Percentiles rank a stretch among this genome's conserved stretches.
Conservation (phyloP, 2,888 invertebrate species). For the Oscheius sp. region DNA sequence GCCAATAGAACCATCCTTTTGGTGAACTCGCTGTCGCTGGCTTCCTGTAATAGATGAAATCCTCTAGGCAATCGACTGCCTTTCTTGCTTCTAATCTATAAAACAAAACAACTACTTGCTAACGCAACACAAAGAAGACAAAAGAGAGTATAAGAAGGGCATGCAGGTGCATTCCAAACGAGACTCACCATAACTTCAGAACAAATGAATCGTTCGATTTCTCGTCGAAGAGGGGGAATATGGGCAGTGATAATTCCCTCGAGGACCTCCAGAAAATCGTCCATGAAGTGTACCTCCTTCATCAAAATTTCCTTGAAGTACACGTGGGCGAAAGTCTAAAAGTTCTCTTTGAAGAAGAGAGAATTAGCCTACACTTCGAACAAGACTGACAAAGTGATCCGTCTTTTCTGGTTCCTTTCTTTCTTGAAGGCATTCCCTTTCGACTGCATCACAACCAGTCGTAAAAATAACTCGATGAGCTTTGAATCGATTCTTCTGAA, state of each 20-base stretch:
- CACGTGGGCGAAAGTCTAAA: slow-evolving; percentile 43
- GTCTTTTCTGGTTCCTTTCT: slow-evolving; percentile 35
- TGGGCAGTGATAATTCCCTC: slow-evolving; percentile 61
- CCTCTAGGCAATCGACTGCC: background rate
- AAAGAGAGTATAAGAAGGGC: background rate
- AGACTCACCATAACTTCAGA: slow-evolving; percentile 61
- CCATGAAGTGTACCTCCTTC: slow-evolving; percentile 60
- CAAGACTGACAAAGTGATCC: slow-evolving; percentile 40
- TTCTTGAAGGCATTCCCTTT: slow-evolving; percentile 35
- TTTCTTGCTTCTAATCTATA: slow-evolving; percentile 11
- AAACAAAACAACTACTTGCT: background rate
- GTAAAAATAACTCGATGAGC: slow-evolving; percentile 62
- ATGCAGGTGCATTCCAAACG: background rate
- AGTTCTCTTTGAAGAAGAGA: background rate
- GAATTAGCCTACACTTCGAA: slow-evolving; percentile 42
- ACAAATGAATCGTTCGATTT: slow-evolving; percentile 67
- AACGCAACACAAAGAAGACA: background rate
- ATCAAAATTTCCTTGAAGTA: slow-evolving; percentile 64
- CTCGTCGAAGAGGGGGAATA: slow-evolving; percentile 61
- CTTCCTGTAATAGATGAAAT: slow-evolving; percentile 48
- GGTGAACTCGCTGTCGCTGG: slow-evolving; percentile 58
- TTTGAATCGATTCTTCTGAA: slow-evolving; percentile 8
- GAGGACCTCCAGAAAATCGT: slow-evolving; percentile 62
- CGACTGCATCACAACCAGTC: slow-evolving; percentile 53
- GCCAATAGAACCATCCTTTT: slow-evolving; percentile 64